A percentile compares a stretch with the other conserved stretches of the same genome.
These are phyloP conservation scores for Unio delphinus DNA, from an alignment of 2,888 invertebrate genomes.

Conservation along the genomic window DNA sequence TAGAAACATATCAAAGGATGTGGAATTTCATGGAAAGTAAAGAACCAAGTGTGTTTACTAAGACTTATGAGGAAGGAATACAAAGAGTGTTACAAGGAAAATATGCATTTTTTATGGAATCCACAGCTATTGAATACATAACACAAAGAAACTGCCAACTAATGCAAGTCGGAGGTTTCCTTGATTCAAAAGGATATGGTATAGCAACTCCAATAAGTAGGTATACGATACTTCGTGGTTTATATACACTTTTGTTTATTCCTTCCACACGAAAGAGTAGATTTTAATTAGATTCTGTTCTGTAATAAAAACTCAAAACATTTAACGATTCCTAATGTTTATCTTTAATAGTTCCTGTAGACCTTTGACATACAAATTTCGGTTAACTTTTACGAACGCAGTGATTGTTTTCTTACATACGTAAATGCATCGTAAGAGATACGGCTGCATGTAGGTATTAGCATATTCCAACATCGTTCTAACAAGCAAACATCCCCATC, in stretches of 20 bases:
- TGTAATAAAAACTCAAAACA: too few species aligned
- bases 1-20: slow-evolving; percentile 85
- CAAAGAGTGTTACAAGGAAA: slow-evolving; percentile 86
- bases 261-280: neutral
- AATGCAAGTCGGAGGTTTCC: slow-evolving; percentile 94
- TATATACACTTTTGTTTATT: neutral
- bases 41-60: slow-evolving; percentile 87
- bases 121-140: slow-evolving; percentile 96
- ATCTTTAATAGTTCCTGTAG: too few species aligned
- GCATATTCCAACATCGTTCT: too few species aligned
- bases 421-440: too few species aligned
- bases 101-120: slow-evolving; percentile 98
- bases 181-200: slow-evolving; percentile 93
- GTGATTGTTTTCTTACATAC: too few species aligned
- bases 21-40: slow-evolving; percentile 83
- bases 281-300: neutral
- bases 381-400: too few species aligned
- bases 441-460: too few species aligned
- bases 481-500: too few species aligned
- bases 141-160: slow-evolving; percentile 91
- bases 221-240: neutral
- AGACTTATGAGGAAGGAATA: slow-evolving; percentile 92
- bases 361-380: too few species aligned
- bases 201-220: slow-evolving; percentile 94
- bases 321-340: too few species aligned